Evolutionary conservation across 2,797 vertebrate genomes (phyloP), one percentile per base, ranked within the genome.

Genomic region (Aulostomus chinensis): DNA sequence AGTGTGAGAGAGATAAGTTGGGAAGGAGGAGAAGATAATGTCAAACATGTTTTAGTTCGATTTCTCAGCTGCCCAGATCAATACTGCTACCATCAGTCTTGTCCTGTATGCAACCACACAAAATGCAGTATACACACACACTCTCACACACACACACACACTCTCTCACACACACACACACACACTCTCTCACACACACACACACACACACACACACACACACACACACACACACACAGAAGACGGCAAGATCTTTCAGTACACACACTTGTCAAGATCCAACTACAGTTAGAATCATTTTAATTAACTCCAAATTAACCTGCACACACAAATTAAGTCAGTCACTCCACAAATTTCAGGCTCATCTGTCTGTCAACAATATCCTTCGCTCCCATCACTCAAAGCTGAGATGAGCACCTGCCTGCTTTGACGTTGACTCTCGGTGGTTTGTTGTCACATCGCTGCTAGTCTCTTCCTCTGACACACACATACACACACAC

Each of bases 1-100:
- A 26, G 58, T 18, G 61, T 48, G 62, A 76, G 47, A 62, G 65
- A 76, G 70, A 72, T 25, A 22, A 57, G 73, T 30, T 34, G 7
- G 14, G 40, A 68, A 10, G 46, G 35, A 76, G 59, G 55, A 45
- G 56, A 67, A 46, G 58, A 76, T 75, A 65, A 77, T 78, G 75
- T 81, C 75, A 76, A 76, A 67, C 70, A 71, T 58, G 69, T 67
- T 77, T 73, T 24, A 48, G 41, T 65, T 82, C 43, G 22, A 73
- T 79, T 72, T 55, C 57, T 73, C 63, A 64, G 65, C 62, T 16
- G 49, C 41, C 37, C 20, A 16, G 59, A 86, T 88, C 83, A 60
- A 86, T 86, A 66, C 32, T 1, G 3, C 43, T 55, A 52, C 65
- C 59, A 84, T 83, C 56, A 60, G 28, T 80, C 77, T 74, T 56